A percentile compares a stretch with the other conserved stretches of the same genome.
Conservation (phyloP, 2,888 invertebrate species). For the Pteria penguin region DNA sequence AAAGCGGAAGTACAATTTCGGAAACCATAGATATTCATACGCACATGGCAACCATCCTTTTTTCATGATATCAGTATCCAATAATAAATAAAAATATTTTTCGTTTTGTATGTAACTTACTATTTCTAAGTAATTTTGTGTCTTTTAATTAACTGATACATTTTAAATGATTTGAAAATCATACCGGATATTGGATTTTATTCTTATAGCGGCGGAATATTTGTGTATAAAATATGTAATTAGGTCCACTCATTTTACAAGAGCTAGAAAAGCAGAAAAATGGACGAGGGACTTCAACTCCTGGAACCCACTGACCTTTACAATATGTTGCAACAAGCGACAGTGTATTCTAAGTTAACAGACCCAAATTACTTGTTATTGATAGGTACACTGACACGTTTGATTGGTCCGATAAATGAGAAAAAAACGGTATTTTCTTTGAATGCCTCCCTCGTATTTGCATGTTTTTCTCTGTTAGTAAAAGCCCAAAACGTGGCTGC, state of each 20-base stretch:
- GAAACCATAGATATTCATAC: constrained; percentile 48
- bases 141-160: too few relatives aligned
- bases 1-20: constrained; percentile 35
- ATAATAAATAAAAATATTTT: too few relatives aligned
- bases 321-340: constrained; percentile 77
- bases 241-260: constrained; percentile 3
- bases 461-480: too few relatives aligned
- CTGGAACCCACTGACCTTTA: constrained; percentile 76
- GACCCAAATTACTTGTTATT: constrained; percentile 75
- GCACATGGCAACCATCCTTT: constrained; percentile 67
- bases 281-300: constrained; percentile 72
- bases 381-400: too few relatives aligned
- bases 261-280: constrained; percentile 33
- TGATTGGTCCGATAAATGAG: too few relatives aligned
- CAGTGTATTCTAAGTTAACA: constrained; percentile 69
- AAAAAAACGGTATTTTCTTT: too few relatives aligned
- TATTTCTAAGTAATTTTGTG: too few relatives aligned
- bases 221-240: constrained; percentile 48
- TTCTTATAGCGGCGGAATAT: constrained; percentile 18
- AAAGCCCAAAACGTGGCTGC: too few relatives aligned
- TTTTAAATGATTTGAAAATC: neutral
- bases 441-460: too few relatives aligned
- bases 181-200: neutral
- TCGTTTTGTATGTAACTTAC: too few relatives aligned
- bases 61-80: too few relatives aligned